phyloP scores from a whole-genome alignment of 2,797 vertebrate species.

The Dicrostonyx torquatus region DNA sequence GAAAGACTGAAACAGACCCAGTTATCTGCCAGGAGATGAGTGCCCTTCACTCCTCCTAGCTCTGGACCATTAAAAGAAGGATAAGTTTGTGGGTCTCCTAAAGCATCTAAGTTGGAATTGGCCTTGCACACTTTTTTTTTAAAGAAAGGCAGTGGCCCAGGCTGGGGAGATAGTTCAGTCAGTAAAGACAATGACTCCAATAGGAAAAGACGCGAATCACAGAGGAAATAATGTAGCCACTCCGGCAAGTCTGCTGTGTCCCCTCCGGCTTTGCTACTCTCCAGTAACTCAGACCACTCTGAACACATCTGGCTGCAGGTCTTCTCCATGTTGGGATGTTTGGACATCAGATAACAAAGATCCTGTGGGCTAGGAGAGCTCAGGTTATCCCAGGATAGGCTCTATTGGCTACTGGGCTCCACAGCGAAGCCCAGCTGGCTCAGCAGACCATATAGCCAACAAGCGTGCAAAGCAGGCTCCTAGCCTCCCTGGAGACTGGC shows the following conservation, averaged over 20 bases:
- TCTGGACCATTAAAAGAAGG: not conserved
- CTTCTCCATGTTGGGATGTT: slow-evolving; percentile 29
- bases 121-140: not conserved
- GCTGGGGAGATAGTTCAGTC: not conserved
- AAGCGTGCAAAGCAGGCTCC: not conserved
- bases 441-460: not conserved
- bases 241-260: not conserved
- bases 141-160: not conserved
- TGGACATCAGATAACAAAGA: slow-evolving; percentile 49
- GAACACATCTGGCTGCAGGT: not conserved
- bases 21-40: not conserved
- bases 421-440: not conserved
- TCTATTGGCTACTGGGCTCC: not conserved
- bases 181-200: not conserved
- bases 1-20: not conserved
- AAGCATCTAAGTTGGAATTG: not conserved
- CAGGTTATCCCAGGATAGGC: not conserved
- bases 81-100: not conserved
- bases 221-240: not conserved
- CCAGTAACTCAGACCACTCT: not conserved
- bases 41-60: not conserved
- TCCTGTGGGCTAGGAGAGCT: not conserved
- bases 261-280: not conserved
- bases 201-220: not conserved
- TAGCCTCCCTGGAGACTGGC: not conserved